Percentiles rank a stretch among this genome's conserved stretches.
These are phyloP conservation scores for Ammodytes marinus DNA, from an alignment of 2,113 vertebrate genomes.

Conservation along the genomic window DNA sequence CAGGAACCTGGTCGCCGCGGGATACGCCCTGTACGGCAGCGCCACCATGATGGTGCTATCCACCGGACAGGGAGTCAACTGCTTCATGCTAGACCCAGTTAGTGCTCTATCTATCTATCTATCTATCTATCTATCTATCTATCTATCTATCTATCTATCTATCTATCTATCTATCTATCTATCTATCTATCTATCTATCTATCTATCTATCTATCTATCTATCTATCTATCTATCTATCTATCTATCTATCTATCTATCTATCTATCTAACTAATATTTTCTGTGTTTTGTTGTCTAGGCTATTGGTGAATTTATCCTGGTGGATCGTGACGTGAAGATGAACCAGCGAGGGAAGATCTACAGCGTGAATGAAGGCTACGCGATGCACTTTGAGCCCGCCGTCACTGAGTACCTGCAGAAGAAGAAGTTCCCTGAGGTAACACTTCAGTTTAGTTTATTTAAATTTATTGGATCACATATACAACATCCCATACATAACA, in stretches of 20 bases:
- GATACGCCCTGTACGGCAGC: slow-evolving; percentile 95
- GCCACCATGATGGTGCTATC: slow-evolving; percentile 96
- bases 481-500: no score
- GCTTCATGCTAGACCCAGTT: slow-evolving; percentile 97
- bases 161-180: no score
- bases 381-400: slow-evolving; percentile 89
- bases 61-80: slow-evolving; percentile 90
- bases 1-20: slow-evolving; percentile 91
- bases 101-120: slow-evolving; percentile 54
- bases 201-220: no score
- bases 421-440: slow-evolving; percentile 93
- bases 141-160: no score
- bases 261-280: no score
- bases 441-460: background rate
- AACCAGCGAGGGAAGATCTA: slow-evolving; percentile 93
- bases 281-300: slow-evolving; percentile 79
- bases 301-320: slow-evolving; percentile 95
- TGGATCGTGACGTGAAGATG: slow-evolving; percentile 92
- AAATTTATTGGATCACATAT: no score
- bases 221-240: no score
- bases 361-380: slow-evolving; percentile 94
- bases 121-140: no score
- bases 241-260: no score
- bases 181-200: no score
- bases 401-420: slow-evolving; percentile 90